Conservation (phyloP, 2,888 invertebrate genomes). For the Sinelater perroti region DNA sequence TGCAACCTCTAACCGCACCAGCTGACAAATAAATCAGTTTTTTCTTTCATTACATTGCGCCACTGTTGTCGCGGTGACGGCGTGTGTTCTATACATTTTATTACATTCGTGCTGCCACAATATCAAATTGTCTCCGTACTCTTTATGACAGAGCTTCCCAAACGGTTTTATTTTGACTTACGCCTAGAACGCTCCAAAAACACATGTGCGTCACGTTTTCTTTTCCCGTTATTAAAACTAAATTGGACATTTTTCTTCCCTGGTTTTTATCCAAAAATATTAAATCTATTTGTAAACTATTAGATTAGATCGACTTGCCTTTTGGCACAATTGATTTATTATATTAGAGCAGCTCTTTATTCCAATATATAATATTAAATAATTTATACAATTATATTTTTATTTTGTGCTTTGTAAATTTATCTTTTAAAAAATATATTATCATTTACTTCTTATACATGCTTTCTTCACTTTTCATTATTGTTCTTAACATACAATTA, state of each 20-base stretch:
- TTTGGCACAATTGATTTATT: too few relatives aligned
- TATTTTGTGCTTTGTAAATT: too few relatives aligned
- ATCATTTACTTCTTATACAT: too few relatives aligned
- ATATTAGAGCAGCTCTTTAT: too few relatives aligned
- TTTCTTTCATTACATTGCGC: slow-evolving; percentile 52
- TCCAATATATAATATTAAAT: too few relatives aligned
- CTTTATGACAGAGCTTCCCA: slow-evolving; percentile 32
- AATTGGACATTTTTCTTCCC: slow-evolving; percentile 4
- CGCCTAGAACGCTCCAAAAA: background rate
- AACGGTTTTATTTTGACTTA: slow-evolving; percentile 17
- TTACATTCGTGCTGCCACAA: slow-evolving; percentile 44
- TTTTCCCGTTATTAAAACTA: slow-evolving; percentile 1
- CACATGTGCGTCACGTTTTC: slow-evolving; percentile 8
- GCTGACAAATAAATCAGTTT: slow-evolving; percentile 54
- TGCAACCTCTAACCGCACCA: slow-evolving; percentile 52
- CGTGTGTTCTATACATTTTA: slow-evolving; percentile 45
- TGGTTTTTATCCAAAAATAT: background rate
- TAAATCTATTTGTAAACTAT: slow-evolving; percentile 5
- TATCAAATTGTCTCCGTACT: slow-evolving; percentile 41
- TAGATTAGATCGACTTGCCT: background rate
- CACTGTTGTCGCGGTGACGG: slow-evolving; percentile 44
- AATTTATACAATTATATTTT: too few relatives aligned
- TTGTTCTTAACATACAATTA: too few relatives aligned
- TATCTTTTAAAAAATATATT: too few relatives aligned
- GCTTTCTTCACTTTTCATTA: too few relatives aligned